Conservation (phyloP, 92 coral and sea anemone species). For the Palythoa caribaeorum region DNA sequence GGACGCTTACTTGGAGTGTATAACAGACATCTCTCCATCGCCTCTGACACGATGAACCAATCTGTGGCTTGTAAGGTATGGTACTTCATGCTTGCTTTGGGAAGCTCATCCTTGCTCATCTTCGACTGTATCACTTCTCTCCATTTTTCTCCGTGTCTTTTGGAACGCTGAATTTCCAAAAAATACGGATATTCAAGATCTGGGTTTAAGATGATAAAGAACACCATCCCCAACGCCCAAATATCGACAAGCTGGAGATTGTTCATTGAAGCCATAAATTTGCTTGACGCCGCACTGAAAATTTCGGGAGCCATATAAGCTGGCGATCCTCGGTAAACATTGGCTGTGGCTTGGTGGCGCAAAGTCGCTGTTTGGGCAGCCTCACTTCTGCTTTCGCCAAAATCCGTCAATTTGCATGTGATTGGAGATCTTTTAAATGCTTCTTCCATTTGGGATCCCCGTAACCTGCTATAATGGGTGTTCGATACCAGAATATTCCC, state of each 20-base stretch:
- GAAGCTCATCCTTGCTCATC: constrained; percentile 4
- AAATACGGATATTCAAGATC: constrained; percentile 1
- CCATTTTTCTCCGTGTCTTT: constrained; percentile 1
- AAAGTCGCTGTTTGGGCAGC: neutral
- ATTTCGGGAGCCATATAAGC: constrained; percentile 24
- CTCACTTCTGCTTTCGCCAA: constrained; percentile 13
- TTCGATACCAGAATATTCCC: constrained; percentile 11
- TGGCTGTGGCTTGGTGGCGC: neutral
- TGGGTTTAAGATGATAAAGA: constrained; percentile 27
- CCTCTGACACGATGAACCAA: constrained; percentile 29
- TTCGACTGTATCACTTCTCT: constrained; percentile 7
- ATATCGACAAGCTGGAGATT: constrained; percentile 10
- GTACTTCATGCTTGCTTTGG: constrained; percentile 2
- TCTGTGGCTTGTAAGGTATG: constrained; percentile 23
- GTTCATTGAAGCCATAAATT: constrained; percentile 14
- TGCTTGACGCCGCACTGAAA: constrained; percentile 2
- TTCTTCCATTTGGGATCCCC: neutral
- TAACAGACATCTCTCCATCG: constrained; percentile 18
- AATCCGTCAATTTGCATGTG: neutral
- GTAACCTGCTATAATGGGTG: constrained; percentile 7
- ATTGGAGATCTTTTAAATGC: neutral
- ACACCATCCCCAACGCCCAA: constrained; percentile 46
- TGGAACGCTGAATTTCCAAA: constrained; percentile 2
- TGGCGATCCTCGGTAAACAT: constrained; percentile 15
- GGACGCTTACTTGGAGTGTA: constrained; percentile 7